Evolutionary conservation across 2,888 invertebrate species (phyloP).

Genomic region (Diaprepes abbreviatus): DNA sequence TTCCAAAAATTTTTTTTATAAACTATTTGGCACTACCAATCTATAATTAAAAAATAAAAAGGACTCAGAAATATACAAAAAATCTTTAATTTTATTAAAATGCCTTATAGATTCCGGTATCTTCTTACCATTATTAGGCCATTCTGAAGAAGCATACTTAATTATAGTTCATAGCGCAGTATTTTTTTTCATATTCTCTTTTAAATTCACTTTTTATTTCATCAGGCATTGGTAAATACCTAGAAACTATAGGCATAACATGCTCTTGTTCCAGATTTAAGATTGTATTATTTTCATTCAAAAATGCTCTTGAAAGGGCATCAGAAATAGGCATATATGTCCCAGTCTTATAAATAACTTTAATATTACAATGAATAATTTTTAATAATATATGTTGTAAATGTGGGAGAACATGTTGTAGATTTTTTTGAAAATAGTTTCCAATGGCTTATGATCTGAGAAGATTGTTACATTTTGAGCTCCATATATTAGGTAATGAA

Average conservation of each 20-base stretch:
- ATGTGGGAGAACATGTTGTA: conserved; percentile 53
- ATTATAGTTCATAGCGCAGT: no score
- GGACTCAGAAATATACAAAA: conserved; percentile 43
- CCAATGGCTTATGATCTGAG: no score
- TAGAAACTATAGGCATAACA: conserved; percentile 45
- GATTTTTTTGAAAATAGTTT: conserved; percentile 57
- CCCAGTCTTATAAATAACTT: conserved; percentile 54
- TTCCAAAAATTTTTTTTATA: conserved; percentile 41
- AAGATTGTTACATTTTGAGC: no score
- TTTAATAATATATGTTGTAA: conserved; percentile 57
- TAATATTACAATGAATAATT: conserved; percentile 54
- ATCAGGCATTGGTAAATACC: conserved; percentile 51
- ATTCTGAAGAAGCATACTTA: conserved; percentile 43
- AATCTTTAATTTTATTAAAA: no score
- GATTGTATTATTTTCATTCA: conserved; percentile 27
- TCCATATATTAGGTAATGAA: no score
- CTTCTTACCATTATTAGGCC: conserved; percentile 43
- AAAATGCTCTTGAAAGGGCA: no score
- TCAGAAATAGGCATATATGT: conserved; percentile 54
- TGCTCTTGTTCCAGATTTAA: conserved; percentile 41
- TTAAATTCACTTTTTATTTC: conserved; percentile 39
- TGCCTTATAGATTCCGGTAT: conserved; percentile 34
- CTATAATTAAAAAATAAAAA: conserved; percentile 37
- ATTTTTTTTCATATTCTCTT: no score
- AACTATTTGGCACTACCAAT: no score